Conservation (phyloP, 2,888 invertebrate genomes). For the Desoria tigrina region DNA sequence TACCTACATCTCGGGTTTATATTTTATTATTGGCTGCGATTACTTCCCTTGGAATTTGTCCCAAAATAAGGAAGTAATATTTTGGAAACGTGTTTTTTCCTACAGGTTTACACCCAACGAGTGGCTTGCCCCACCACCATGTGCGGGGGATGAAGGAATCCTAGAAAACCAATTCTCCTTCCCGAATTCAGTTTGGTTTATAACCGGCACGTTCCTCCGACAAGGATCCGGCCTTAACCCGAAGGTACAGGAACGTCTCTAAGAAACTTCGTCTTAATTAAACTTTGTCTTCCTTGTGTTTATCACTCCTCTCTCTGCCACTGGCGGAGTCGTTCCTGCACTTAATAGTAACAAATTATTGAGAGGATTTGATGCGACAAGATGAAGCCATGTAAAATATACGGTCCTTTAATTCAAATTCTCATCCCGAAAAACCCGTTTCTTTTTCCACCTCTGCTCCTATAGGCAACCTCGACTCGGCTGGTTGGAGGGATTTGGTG, state of each 20-base stretch:
- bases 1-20: too few relatives aligned
- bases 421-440: not conserved
- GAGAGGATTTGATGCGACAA: not conserved
- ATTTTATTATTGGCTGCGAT: too few relatives aligned
- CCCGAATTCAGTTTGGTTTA: slow-evolving; percentile 96
- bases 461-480: slow-evolving; percentile 83
- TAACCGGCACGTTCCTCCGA: slow-evolving; percentile 90
- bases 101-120: slow-evolving; percentile 90
- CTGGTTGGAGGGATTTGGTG: slow-evolving; percentile 98
- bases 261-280: slow-evolving; percentile 3
- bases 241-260: slow-evolving; percentile 64
- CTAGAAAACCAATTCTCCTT: slow-evolving; percentile 95
- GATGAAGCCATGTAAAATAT: too few relatives aligned
- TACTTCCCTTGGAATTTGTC: too few relatives aligned
- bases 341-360: slow-evolving; percentile 8
- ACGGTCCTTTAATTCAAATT: too few relatives aligned
- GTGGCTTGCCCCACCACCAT: slow-evolving; percentile 78
- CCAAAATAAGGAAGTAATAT: too few relatives aligned
- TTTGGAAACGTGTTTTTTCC: too few relatives aligned
- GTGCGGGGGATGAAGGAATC: slow-evolving; percentile 67
- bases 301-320: not conserved
- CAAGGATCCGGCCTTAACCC: slow-evolving; percentile 91
- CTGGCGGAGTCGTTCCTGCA: not conserved
- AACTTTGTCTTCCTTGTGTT: slow-evolving; percentile 5
- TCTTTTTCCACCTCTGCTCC: too few relatives aligned